These are phyloP conservation scores for Aphis gossypii DNA, from an alignment of 1,140 invertebrate species.

Conservation along the genomic window DNA sequence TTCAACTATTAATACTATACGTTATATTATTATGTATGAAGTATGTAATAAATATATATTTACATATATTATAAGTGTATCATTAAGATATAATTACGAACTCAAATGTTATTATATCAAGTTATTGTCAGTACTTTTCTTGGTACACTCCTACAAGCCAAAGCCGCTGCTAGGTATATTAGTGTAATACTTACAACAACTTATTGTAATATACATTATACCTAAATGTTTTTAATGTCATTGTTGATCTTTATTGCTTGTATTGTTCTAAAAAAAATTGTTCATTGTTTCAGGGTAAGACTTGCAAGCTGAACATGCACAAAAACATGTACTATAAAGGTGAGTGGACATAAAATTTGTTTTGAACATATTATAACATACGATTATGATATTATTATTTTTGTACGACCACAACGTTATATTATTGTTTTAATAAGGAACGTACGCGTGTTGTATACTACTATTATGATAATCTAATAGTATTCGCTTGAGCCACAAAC, in stretches of 20 bases:
- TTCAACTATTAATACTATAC: background rate
- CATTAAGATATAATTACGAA: background rate
- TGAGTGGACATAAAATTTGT: constrained; percentile 63
- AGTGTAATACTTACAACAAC: background rate
- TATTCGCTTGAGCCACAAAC: background rate
- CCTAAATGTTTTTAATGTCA: background rate
- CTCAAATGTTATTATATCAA: background rate
- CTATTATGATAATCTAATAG: background rate
- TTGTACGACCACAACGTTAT: background rate
- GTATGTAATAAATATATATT: too few species aligned
- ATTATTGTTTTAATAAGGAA: background rate
- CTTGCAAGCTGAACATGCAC: constrained; percentile 74
- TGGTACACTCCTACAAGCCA: background rate
- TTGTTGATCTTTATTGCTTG: background rate
- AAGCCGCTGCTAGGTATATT: background rate
- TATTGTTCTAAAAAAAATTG: background rate
- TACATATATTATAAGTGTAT: background rate
- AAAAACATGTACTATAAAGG: constrained; percentile 77
- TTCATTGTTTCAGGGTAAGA: constrained; percentile 68
- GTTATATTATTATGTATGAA: background rate
- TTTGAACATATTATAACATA: background rate
- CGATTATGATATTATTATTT: background rate
- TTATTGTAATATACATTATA: background rate
- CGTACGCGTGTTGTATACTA: background rate
- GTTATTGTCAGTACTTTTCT: background rate